Evolutionary conservation across 2,113 vertebrate genomes (phyloP).

Genomic region (Anarhynchus alexandrinus): DNA sequence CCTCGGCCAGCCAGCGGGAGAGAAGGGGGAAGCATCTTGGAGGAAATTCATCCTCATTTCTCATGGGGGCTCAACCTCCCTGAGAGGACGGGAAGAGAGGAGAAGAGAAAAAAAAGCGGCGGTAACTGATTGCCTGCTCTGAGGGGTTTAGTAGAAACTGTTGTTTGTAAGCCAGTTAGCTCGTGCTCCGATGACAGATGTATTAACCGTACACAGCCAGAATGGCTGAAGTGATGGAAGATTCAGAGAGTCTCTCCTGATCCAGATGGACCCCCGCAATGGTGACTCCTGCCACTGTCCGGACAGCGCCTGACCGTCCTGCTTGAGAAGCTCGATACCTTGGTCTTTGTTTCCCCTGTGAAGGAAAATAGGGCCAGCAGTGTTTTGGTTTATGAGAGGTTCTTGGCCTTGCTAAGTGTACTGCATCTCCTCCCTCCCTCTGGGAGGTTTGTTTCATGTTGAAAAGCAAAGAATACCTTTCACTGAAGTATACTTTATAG

Average conservation of each 20-base stretch:
- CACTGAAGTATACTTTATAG: neutral
- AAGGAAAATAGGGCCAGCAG: neutral
- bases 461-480: neutral
- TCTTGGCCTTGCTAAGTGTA: neutral
- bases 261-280: neutral
- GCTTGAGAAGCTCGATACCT: neutral
- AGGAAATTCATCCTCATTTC: neutral
- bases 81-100: neutral
- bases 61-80: neutral
- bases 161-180: neutral
- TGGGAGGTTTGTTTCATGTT: neutral
- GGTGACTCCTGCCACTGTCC: neutral
- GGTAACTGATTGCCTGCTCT: neutral
- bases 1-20: fast-evolving
- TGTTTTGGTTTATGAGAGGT: neutral
- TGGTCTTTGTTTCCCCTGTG: neutral
- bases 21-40: neutral
- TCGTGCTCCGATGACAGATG: fast-evolving
- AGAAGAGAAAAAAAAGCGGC: neutral
- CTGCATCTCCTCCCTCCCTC: neutral
- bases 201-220: fast-evolving
- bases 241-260: neutral
- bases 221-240: neutral
- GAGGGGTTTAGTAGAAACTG: neutral
- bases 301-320: neutral